Conservation (phyloP, 2,113 vertebrate species). For the Trinectes maculatus region DNA sequence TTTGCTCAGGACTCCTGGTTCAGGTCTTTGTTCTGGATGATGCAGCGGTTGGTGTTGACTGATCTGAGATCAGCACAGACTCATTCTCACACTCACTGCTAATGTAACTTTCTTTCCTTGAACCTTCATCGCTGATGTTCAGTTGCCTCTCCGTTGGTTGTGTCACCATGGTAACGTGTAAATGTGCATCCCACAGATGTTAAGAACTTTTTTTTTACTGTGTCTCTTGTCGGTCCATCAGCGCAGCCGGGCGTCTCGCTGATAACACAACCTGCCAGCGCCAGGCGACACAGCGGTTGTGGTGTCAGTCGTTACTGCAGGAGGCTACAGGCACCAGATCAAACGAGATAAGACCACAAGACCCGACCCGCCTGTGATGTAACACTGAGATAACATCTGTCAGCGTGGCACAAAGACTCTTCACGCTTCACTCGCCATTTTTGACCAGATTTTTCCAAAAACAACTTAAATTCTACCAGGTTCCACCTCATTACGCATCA, state of each 20-base stretch:
- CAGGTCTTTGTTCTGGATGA: neutral
- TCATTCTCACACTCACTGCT: too few relatives aligned
- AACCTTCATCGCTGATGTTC: neutral
- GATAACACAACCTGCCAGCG: constrained; percentile 76
- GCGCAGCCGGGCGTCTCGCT: constrained; percentile 53
- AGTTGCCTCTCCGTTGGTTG: too few relatives aligned
- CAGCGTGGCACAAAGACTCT: neutral
- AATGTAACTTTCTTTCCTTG: neutral
- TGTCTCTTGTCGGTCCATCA: constrained; percentile 63
- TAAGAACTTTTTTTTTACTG: neutral
- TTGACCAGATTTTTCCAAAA: too few relatives aligned
- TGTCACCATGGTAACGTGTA: constrained; percentile 10
- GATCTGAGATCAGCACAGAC: too few relatives aligned
- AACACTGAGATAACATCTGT: constrained; percentile 38
- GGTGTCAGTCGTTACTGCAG: constrained; percentile 35
- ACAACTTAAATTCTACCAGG: too few relatives aligned
- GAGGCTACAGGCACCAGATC: constrained; percentile 55
- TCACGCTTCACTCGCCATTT: constrained; percentile 24
- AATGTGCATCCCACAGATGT: constrained; percentile 33
- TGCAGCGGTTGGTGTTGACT: too few relatives aligned
- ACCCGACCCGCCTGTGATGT: constrained; percentile 56
- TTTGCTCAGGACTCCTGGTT: too few relatives aligned
- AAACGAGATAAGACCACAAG: constrained; percentile 66
- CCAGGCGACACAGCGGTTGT: too few relatives aligned
- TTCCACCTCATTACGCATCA: too few relatives aligned